phyloP scores from a whole-genome alignment of 2,888 invertebrate genomes.

The Phytoseiulus persimilis region DNA sequence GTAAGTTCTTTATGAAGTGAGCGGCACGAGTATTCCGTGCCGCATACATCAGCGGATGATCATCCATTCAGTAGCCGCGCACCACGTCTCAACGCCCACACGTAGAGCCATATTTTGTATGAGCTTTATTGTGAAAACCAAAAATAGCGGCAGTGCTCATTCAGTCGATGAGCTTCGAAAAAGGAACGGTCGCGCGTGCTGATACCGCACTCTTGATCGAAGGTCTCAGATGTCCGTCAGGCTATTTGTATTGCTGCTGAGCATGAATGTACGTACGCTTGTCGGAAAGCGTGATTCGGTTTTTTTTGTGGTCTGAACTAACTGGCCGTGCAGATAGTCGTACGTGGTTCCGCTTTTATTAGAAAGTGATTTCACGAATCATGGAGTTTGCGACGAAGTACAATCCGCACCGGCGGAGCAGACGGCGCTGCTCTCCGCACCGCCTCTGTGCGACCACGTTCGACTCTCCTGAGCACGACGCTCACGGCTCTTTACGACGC shows the following conservation, averaged over 20 bases:
- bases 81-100: not conserved
- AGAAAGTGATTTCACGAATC: constrained; percentile 5
- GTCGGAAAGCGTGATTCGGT: not conserved
- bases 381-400: not conserved
- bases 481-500: not conserved
- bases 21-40: not conserved
- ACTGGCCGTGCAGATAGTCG: not conserved
- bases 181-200: not conserved
- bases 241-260: not conserved
- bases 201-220: not conserved
- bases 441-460: not conserved
- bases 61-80: not conserved
- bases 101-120: not conserved
- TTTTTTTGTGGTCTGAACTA: not conserved
- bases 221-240: not conserved
- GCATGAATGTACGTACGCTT: not conserved
- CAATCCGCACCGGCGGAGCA: not conserved
- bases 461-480: not conserved
- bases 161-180: not conserved
- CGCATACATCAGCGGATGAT: not conserved
- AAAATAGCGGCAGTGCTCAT: not conserved
- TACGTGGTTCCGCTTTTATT: not conserved
- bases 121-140: not conserved
- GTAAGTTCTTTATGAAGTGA: not conserved
- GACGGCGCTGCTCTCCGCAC: not conserved